These are phyloP conservation scores for Hippocampus abdominalis DNA, from an alignment of 2,113 vertebrate genomes.

Conservation along the genomic window DNA sequence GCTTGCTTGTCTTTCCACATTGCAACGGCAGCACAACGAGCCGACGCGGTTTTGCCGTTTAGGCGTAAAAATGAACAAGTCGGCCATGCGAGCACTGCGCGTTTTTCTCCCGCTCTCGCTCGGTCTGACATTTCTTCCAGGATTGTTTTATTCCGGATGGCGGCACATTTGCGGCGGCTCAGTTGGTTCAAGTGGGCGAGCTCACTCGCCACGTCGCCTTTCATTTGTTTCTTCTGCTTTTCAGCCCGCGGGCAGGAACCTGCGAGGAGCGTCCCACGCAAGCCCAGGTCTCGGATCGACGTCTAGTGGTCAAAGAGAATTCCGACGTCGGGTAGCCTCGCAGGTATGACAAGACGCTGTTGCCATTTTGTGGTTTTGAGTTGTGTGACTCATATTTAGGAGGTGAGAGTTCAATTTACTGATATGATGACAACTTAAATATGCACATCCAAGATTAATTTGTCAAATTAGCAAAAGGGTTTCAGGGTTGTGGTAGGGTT, in stretches of 20 bases:
- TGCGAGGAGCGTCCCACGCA: slow-evolving; percentile 26
- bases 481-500: neutral
- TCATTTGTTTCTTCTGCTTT: slow-evolving; percentile 52
- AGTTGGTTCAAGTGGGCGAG: slow-evolving; percentile 36
- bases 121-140: slow-evolving; percentile 53
- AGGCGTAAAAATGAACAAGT: slow-evolving; percentile 51
- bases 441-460: neutral
- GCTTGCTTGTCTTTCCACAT: slow-evolving; percentile 32
- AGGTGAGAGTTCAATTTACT: neutral
- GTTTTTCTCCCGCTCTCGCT: slow-evolving; percentile 38
- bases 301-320: slow-evolving; percentile 14
- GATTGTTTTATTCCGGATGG: slow-evolving; percentile 56
- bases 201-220: slow-evolving; percentile 41
- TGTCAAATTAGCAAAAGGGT: neutral
- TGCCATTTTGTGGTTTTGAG: neutral
- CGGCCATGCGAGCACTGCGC: slow-evolving; percentile 24
- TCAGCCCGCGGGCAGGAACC: slow-evolving; percentile 51
- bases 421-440: neutral
- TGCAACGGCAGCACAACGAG: slow-evolving; percentile 51
- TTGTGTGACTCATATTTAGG: neutral
- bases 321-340: slow-evolving; percentile 36
- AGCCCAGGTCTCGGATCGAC: neutral
- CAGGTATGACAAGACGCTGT: slow-evolving; percentile 45
- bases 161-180: slow-evolving; percentile 40
- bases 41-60: slow-evolving; percentile 42